Conservation (phyloP, 2,888 invertebrate species). For the Agrochola litura region DNA sequence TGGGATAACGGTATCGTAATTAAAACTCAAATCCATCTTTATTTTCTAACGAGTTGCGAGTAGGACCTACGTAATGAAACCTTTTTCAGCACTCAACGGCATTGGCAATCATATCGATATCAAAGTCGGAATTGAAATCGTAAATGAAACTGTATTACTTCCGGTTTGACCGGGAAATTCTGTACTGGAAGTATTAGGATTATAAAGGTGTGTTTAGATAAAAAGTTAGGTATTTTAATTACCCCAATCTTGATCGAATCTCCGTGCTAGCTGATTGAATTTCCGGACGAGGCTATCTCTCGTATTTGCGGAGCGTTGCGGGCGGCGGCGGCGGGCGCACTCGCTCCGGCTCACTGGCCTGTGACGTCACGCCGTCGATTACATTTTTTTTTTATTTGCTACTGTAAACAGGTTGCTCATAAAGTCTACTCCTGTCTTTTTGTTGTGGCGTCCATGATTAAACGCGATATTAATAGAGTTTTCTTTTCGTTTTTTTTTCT, state of each 20-base stretch:
- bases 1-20: conserved; percentile 71
- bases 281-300: conserved; percentile 86
- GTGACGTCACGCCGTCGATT: conserved; percentile 86
- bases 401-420: conserved; percentile 86
- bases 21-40: conserved; percentile 71
- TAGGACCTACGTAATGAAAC: conserved; percentile 48
- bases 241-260: conserved; percentile 89
- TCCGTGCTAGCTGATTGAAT: conserved; percentile 89
- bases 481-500: conserved; percentile 60
- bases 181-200: conserved; percentile 14
- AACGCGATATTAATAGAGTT: conserved; percentile 69
- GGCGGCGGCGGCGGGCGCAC: conserved; percentile 73
- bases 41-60: conserved; percentile 48
- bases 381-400: conserved; percentile 84
- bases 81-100: conserved; percentile 41
- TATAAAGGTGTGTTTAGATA: conserved; percentile 72
- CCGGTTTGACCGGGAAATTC: conserved; percentile 30
- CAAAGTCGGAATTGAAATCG: conserved; percentile 39
- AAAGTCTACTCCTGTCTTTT: conserved; percentile 82
- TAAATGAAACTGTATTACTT: conserved; percentile 43
- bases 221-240: conserved; percentile 88
- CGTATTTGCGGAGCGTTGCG: conserved; percentile 86
- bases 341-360: conserved; percentile 86
- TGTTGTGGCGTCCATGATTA: conserved; percentile 71
- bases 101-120: conserved; percentile 46